These are phyloP conservation scores for Rhombomys opimus DNA, from an alignment of 2,113 vertebrate genomes.

Conservation along the genomic window DNA sequence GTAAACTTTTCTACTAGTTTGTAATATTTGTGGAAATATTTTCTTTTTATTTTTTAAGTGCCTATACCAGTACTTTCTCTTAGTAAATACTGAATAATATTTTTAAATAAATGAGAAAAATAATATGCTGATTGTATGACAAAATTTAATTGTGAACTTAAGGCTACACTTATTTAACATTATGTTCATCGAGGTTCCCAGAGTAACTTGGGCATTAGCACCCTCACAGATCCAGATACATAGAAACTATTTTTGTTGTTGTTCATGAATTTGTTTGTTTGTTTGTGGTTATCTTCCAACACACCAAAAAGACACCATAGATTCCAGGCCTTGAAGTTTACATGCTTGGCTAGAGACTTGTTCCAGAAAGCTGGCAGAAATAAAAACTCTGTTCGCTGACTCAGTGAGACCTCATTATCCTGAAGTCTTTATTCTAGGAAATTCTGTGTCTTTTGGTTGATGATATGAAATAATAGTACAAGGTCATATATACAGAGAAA, in stretches of 20 bases:
- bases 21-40: background rate
- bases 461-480: background rate
- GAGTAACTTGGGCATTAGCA: background rate
- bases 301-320: background rate
- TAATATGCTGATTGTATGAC: background rate
- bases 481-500: background rate
- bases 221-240: background rate
- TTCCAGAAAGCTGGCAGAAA: background rate
- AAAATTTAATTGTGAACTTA: background rate
- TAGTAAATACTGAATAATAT: background rate
- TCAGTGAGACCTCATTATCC: constrained; percentile 1
- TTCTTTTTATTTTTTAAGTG: background rate
- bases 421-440: background rate
- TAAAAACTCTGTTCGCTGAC: background rate
- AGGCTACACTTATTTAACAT: background rate
- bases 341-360: background rate
- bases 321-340: background rate
- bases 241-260: background rate
- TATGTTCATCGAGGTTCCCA: background rate
- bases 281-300: background rate
- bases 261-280: background rate
- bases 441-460: background rate
- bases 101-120: background rate
- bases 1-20: background rate
- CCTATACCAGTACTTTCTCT: background rate